Percentiles rank a stretch among this genome's conserved stretches.
Conservation (phyloP, 1,140 invertebrate genomes). For the Eubasilissa regina region DNA sequence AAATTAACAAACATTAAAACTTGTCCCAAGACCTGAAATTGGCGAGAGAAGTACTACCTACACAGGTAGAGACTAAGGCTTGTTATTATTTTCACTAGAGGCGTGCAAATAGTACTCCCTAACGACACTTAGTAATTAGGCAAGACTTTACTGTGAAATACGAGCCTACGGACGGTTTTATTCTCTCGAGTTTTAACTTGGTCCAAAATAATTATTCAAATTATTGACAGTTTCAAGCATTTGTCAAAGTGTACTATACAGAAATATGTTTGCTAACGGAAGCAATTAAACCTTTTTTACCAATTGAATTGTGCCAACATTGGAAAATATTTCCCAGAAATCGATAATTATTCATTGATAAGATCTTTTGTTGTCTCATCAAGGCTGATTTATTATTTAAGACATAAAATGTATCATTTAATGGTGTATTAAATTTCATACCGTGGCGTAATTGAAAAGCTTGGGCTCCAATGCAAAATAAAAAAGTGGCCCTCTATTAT, state of each 20-base stretch:
- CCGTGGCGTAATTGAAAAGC: too few species aligned
- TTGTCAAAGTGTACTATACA: neutral
- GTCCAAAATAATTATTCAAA: neutral
- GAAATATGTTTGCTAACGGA: neutral
- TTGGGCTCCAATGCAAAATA: too few species aligned
- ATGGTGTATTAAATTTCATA: too few species aligned
- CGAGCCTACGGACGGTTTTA: neutral
- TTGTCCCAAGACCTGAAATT: conserved; percentile 20
- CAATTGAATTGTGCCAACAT: too few species aligned
- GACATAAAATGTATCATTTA: too few species aligned
- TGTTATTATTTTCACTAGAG: conserved; percentile 33
- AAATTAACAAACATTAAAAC: conserved; percentile 24
- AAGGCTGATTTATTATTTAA: too few species aligned
- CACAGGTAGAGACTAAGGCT: neutral
- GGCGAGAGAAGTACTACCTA: neutral
- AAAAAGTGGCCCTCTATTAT: too few species aligned
- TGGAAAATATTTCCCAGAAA: too few species aligned
- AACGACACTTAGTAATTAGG: conserved; percentile 26
- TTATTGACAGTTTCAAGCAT: conserved; percentile 11
- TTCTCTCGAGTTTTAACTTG: neutral
- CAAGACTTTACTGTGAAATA: conserved; percentile 11
- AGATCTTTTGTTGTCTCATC: too few species aligned
- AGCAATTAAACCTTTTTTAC: neutral
- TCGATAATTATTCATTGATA: too few species aligned
- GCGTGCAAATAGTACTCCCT: conserved; percentile 24